These are phyloP conservation scores for Mugil cephalus DNA, from an alignment of 2,113 vertebrate species.

Conservation along the genomic window DNA sequence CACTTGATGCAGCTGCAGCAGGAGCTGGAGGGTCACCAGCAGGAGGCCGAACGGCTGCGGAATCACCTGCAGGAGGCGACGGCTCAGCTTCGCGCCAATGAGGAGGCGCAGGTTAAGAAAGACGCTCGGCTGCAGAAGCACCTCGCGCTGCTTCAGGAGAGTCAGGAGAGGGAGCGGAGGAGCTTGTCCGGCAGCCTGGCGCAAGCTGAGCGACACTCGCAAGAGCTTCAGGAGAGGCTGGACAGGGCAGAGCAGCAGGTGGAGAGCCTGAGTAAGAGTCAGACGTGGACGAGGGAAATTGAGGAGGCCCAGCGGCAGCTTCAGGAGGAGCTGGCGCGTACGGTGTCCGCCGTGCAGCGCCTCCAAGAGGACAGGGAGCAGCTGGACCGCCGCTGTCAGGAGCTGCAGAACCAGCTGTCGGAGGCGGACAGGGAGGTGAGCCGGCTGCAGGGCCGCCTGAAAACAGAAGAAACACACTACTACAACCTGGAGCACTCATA, in stretches of 20 bases:
- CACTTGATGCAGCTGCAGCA: conserved; percentile 81
- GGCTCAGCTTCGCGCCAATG: conserved; percentile 83
- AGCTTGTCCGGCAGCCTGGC: conserved; percentile 86
- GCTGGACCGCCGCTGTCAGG: conserved; percentile 83
- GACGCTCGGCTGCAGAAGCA: conserved; percentile 90
- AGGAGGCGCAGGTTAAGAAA: conserved; percentile 87
- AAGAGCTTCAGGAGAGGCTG: conserved; percentile 88
- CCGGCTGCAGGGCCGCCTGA: conserved; percentile 85
- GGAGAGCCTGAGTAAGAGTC: conserved; percentile 46
- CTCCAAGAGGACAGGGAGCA: conserved; percentile 88
- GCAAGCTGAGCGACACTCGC: conserved; percentile 86
- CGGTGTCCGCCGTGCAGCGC: conserved; percentile 72
- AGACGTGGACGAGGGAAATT: conserved; percentile 52
- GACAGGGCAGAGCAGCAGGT: conserved; percentile 77
- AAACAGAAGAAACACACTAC: conserved; percentile 87
- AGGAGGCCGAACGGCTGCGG: conserved; percentile 84
- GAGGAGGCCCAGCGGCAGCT: conserved; percentile 74
- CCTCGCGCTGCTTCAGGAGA: conserved; percentile 88
- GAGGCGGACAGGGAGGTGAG: conserved; percentile 83
- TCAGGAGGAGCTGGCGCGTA: conserved; percentile 68
- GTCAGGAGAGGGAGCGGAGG: conserved; percentile 91
- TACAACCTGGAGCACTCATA: conserved; percentile 88
- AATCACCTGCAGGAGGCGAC: conserved; percentile 85
- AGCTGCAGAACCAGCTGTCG: conserved; percentile 87
- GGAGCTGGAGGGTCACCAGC: conserved; percentile 85